Conservation (phyloP, 2,888 invertebrate genomes). For the Colletes collaris region DNA sequence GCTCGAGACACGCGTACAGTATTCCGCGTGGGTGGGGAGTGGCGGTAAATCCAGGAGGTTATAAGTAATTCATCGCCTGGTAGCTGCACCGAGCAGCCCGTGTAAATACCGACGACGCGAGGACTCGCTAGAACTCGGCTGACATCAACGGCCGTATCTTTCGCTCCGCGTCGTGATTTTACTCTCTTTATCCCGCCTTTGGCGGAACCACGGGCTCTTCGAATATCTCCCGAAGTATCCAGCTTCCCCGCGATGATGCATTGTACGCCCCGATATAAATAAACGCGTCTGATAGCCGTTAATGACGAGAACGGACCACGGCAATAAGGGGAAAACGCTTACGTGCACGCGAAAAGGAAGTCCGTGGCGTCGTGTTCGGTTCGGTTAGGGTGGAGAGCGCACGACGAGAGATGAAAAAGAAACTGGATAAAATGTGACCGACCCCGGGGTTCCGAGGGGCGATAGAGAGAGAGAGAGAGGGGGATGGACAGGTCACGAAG, state of each 20-base stretch:
- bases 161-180: constrained; percentile 11
- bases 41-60: constrained; percentile 52
- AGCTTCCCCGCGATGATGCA: background rate
- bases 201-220: too few species aligned
- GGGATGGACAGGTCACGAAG: background rate
- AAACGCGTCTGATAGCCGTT: constrained; percentile 65
- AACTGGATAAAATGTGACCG: constrained; percentile 65
- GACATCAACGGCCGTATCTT: constrained; percentile 43
- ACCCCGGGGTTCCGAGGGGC: constrained; percentile 11
- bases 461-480: constrained; percentile 2
- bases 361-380: constrained; percentile 15
- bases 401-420: constrained; percentile 60
- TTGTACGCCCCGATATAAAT: constrained; percentile 67
- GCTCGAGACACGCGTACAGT: constrained; percentile 34
- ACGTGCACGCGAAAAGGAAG: constrained; percentile 50
- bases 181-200: background rate
- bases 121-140: constrained; percentile 49
- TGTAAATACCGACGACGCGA: constrained; percentile 63
- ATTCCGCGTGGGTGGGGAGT: constrained; percentile 23
- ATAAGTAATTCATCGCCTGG: constrained; percentile 72
- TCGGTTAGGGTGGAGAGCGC: constrained; percentile 41
- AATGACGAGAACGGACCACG: constrained; percentile 52
- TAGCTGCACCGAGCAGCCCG: constrained; percentile 46
- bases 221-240: too few species aligned
- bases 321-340: constrained; percentile 57